A percentile compares a stretch with the other conserved stretches of the same genome.
Evolutionary conservation across 2,113 vertebrate genomes (phyloP).

Genomic region (Noctilio leporinus): DNA sequence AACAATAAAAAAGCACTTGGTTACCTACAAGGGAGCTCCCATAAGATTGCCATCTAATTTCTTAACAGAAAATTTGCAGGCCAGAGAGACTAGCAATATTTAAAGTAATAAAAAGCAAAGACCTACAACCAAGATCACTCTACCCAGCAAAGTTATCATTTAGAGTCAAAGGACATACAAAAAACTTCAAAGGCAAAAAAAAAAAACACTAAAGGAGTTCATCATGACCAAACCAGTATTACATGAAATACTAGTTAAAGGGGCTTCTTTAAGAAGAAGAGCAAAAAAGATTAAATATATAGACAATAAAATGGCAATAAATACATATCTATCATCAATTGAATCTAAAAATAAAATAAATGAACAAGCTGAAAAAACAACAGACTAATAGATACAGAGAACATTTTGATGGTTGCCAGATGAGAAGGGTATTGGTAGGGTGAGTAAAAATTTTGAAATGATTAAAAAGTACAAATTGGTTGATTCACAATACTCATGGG

Average conservation of each 20-base stretch:
- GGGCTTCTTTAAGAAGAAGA: background rate
- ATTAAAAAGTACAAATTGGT: background rate
- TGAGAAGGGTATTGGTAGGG: background rate
- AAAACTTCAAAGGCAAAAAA: background rate
- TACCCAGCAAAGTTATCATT: background rate
- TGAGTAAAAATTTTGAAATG: background rate
- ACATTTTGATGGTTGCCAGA: background rate
- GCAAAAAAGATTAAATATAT: background rate
- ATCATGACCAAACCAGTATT: background rate
- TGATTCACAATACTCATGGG: background rate
- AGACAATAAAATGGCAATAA: background rate
- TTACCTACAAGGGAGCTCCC: background rate
- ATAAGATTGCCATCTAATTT: background rate
- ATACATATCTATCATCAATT: background rate
- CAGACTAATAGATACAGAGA: background rate
- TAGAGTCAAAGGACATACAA: background rate
- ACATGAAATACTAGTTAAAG: background rate
- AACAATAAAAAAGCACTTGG: background rate
- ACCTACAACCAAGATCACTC: background rate
- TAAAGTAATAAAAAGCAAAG: background rate
- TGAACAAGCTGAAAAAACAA: background rate
- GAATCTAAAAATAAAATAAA: background rate
- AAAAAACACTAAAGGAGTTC: background rate
- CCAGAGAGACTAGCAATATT: background rate
- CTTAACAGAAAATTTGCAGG: background rate